phyloP scores from a whole-genome alignment of 2,888 invertebrate genomes.

The Spisula solida region DNA sequence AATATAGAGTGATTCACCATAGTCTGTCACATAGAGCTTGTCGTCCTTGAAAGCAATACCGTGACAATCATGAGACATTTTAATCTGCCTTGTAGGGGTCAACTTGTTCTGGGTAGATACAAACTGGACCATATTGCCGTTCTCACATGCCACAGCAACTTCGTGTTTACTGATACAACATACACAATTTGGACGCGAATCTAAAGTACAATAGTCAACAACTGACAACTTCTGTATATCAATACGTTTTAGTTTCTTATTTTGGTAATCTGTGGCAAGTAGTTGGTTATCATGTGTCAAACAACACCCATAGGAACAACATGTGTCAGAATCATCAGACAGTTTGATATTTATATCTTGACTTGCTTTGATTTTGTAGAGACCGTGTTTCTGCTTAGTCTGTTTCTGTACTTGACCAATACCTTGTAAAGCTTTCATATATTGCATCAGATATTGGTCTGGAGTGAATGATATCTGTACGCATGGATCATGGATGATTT shows the following conservation, averaged over 20 bases:
- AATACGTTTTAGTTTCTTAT: constrained; percentile 28
- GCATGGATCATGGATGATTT: not conserved
- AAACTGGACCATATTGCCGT: not conserved
- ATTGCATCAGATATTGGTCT: not conserved
- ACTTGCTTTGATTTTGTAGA: not conserved
- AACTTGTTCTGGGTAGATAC: constrained; percentile 17
- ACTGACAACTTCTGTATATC: constrained; percentile 11
- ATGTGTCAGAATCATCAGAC: not conserved
- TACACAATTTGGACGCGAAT: not conserved
- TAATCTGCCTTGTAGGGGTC: not conserved
- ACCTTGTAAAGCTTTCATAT: not conserved
- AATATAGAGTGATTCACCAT: not conserved
- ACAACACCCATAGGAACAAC: constrained; percentile 7
- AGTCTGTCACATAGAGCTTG: constrained; percentile 25
- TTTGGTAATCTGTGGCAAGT: not conserved
- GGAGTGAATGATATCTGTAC: not conserved
- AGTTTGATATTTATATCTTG: constrained; percentile 32
- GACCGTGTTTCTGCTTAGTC: not conserved
- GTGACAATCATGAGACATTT: not conserved
- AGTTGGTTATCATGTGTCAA: constrained; percentile 16
- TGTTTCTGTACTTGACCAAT: not conserved
- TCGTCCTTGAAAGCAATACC: constrained; percentile 28
- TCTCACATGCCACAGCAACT: constrained; percentile 13
- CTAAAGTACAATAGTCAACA: constrained; percentile 14
- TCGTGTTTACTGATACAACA: constrained; percentile 30